Evolutionary conservation across 1,140 invertebrate genomes (phyloP).

Genomic region (Atta texana): DNA sequence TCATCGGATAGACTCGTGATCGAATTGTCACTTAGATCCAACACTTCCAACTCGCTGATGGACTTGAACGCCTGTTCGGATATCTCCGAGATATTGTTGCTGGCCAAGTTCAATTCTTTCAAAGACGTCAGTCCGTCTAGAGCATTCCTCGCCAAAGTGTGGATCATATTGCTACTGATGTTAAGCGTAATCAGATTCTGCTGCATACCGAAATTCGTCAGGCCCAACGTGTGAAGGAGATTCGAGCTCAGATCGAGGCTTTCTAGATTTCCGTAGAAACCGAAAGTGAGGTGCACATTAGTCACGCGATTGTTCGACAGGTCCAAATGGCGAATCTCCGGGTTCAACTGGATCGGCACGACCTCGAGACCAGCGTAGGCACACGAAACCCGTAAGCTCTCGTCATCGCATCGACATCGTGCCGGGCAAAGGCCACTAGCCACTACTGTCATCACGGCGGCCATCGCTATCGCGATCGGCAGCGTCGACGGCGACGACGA

Average conservation of each 20-base stretch:
- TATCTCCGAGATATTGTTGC: slow-evolving; percentile 92
- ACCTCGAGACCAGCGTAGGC: slow-evolving; percentile 92
- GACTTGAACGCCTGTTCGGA: slow-evolving; percentile 90
- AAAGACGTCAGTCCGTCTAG: slow-evolving; percentile 91
- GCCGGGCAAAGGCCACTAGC: slow-evolving; percentile 90
- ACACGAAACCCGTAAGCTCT: slow-evolving; percentile 90
- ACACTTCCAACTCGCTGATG: slow-evolving; percentile 89
- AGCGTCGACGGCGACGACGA: slow-evolving; percentile 78
- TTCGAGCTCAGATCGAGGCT: slow-evolving; percentile 94
- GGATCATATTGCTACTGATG: slow-evolving; percentile 91
- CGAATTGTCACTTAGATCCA: slow-evolving; percentile 92
- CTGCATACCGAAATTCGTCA: slow-evolving; percentile 93
- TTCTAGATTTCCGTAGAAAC: slow-evolving; percentile 92
- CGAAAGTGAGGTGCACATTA: slow-evolving; percentile 90
- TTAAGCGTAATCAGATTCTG: slow-evolving; percentile 90
- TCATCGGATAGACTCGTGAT: slow-evolving; percentile 90
- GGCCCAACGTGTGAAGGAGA: slow-evolving; percentile 91
- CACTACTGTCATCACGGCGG: slow-evolving; percentile 78
- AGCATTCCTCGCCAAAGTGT: slow-evolving; percentile 90
- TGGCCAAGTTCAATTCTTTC: slow-evolving; percentile 90
- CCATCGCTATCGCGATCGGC: slow-evolving; percentile 82
- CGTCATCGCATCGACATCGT: slow-evolving; percentile 93
- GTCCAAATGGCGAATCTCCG: slow-evolving; percentile 92
- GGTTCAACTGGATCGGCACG: slow-evolving; percentile 95
- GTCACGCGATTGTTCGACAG: slow-evolving; percentile 91